Conservation (phyloP, 2,888 invertebrate genomes). For the Drosophila nr. perissopoda region DNA sequence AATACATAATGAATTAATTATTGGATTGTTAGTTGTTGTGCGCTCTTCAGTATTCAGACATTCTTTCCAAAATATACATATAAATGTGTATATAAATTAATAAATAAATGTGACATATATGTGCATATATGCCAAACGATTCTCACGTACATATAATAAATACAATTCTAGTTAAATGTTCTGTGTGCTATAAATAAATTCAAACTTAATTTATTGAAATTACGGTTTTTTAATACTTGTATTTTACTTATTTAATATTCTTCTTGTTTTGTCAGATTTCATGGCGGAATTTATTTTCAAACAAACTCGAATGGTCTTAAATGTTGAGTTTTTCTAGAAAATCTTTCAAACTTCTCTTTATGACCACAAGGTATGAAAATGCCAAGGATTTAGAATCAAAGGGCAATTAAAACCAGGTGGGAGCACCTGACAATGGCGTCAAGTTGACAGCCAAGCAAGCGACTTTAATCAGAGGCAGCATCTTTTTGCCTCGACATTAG, state of each 20-base stretch:
- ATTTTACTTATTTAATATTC: neutral
- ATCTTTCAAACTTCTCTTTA: neutral
- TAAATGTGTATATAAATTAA: neutral
- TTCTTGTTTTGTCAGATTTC: neutral
- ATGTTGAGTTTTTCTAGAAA: neutral
- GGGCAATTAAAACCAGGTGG: conserved; percentile 27
- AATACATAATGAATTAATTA: conserved; percentile 32
- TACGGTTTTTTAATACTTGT: neutral
- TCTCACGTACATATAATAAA: conserved; percentile 34
- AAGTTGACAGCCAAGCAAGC: neutral
- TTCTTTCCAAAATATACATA: conserved; percentile 35
- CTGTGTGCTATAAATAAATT: conserved; percentile 71
- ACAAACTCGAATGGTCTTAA: neutral
- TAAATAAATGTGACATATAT: conserved; percentile 54
- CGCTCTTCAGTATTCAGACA: conserved; percentile 26
- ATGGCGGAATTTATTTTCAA: neutral
- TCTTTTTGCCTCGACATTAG: neutral
- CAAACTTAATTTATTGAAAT: conserved; percentile 59
- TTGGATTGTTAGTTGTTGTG: conserved; percentile 58
- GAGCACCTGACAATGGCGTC: neutral
- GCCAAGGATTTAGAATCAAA: conserved; percentile 36
- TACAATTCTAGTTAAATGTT: conserved; percentile 63
- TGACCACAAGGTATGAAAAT: conserved; percentile 1
- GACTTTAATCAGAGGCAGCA: conserved; percentile 23
- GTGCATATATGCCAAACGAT: conserved; percentile 45